Evolutionary conservation across 2,888 invertebrate species (phyloP), one percentile per base, ranked within the genome.

Genomic region (Cephonodes hylas): DNA sequence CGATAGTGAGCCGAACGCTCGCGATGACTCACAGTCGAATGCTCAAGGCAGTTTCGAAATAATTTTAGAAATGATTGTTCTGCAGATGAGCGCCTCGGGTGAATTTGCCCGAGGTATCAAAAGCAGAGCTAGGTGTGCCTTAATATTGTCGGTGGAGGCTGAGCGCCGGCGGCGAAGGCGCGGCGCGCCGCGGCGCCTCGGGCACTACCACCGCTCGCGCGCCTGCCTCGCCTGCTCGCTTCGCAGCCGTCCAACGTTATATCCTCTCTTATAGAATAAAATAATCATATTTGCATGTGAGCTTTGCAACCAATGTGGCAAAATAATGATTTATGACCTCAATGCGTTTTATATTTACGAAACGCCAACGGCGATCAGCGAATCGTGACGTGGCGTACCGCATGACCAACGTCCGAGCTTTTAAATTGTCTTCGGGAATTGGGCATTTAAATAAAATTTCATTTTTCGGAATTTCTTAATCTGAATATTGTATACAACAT

Each of bases 21-120:
- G 27, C 71, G 72, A 71, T 71, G 76, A 72, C 72, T 75, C 69
- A 68, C 71, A 63, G 65, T 70, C 70, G 64, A 63, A 63, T 48
- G 81, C 87, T 77, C 59, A 67, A 71, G 85, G 84, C 84, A 71
- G 69, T 83, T 83, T 85, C 84, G 79, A 83, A 87, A 88, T 89
- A 84, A 88, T 89, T 88, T 88, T 84, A 84, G 78, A 84, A 88
- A 88, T 86, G 83, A 88, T 88, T 88, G 88, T 88, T 87, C 87
- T 84, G 86, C 80, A 84, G 86, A 88, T 85, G 87, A 87, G 77
- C 71, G 83, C 87, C 83, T 72, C 73, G 70, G 73, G 87, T 70
- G 44, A 71, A 74, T 69, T 73, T 62, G 83, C 87, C 80, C 64
- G 76, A 71, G 85, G 85, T 70, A 76, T 72, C 75, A 74, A 76